Conservation (phyloP, 2,113 vertebrate species). For the Pollachius pollachius region DNA sequence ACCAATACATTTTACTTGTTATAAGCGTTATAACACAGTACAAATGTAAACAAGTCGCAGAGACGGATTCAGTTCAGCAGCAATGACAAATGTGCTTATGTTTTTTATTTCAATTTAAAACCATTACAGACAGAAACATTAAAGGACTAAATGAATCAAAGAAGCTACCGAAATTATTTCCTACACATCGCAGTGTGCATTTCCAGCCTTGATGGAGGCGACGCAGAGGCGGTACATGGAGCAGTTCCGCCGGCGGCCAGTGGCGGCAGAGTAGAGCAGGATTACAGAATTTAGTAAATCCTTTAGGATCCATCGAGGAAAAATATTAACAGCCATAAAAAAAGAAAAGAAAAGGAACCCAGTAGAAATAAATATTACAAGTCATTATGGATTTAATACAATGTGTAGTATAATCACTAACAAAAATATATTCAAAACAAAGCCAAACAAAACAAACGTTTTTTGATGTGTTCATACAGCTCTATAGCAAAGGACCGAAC, state of each 20-base stretch:
- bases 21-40: too few species aligned
- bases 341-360: slow-evolving; percentile 44
- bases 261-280: slow-evolving; percentile 23
- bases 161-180: not conserved
- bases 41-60: not conserved
- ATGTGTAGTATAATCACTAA: slow-evolving; percentile 70
- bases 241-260: not conserved
- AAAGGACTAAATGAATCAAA: slow-evolving; percentile 28
- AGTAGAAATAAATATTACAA: slow-evolving; percentile 87
- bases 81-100: slow-evolving; percentile 50
- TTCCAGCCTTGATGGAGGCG: slow-evolving; percentile 32
- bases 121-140: slow-evolving; percentile 51
- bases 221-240: slow-evolving; percentile 33
- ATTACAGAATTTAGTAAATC: slow-evolving; percentile 48
- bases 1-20: too few species aligned
- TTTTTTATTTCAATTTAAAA: slow-evolving; percentile 57
- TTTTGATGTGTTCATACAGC: slow-evolving; percentile 52
- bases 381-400: slow-evolving; percentile 75
- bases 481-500: slow-evolving; percentile 74
- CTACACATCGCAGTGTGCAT: not conserved
- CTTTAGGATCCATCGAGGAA: slow-evolving; percentile 40
- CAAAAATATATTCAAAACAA: slow-evolving; percentile 54
- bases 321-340: slow-evolving; percentile 62
- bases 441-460: slow-evolving; percentile 42
- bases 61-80: slow-evolving; percentile 42